These are phyloP conservation scores for Trachemys scripta DNA, from an alignment of 2,113 vertebrate genomes.

Conservation along the genomic window DNA sequence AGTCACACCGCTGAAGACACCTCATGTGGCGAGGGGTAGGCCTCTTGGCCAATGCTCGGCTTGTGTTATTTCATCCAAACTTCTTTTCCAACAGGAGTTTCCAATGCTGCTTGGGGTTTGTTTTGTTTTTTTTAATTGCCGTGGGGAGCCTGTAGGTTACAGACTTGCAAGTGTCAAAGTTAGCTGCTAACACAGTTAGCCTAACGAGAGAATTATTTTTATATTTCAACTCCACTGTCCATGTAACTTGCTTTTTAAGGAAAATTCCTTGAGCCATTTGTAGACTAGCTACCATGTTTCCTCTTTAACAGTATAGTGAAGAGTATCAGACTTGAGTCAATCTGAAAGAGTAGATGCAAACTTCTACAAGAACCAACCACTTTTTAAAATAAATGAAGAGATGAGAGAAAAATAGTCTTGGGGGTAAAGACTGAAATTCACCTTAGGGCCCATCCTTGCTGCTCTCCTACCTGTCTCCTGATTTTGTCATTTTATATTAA, in stretches of 20 bases:
- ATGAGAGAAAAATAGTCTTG: slow-evolving; percentile 22
- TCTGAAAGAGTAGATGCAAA: slow-evolving; percentile 41
- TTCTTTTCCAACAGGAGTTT: background rate
- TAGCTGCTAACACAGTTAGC: slow-evolving; percentile 33
- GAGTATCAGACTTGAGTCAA: slow-evolving; percentile 35
- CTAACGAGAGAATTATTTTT: slow-evolving; percentile 60
- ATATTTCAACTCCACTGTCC: slow-evolving; percentile 57
- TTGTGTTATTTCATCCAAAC: background rate
- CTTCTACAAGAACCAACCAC: slow-evolving; percentile 45
- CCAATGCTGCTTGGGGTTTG: background rate
- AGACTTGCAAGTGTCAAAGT: slow-evolving; percentile 38
- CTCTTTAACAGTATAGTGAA: slow-evolving; percentile 31
- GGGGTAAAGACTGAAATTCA: slow-evolving; percentile 22
- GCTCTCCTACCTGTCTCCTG: background rate
- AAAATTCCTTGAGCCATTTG: slow-evolving; percentile 15
- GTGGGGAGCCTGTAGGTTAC: slow-evolving; percentile 26
- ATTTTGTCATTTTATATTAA: slow-evolving; percentile 48
- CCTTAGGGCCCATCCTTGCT: background rate
- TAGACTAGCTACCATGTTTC: slow-evolving; percentile 41
- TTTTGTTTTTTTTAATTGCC: slow-evolving; percentile 17
- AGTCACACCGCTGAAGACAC: background rate
- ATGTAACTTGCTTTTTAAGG: slow-evolving; percentile 48
- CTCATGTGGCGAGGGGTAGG: background rate
- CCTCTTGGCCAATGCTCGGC: accelerated
- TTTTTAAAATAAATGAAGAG: background rate